phyloP scores from a whole-genome alignment of 2,797 vertebrate species.

The Siniperca scherzeri region DNA sequence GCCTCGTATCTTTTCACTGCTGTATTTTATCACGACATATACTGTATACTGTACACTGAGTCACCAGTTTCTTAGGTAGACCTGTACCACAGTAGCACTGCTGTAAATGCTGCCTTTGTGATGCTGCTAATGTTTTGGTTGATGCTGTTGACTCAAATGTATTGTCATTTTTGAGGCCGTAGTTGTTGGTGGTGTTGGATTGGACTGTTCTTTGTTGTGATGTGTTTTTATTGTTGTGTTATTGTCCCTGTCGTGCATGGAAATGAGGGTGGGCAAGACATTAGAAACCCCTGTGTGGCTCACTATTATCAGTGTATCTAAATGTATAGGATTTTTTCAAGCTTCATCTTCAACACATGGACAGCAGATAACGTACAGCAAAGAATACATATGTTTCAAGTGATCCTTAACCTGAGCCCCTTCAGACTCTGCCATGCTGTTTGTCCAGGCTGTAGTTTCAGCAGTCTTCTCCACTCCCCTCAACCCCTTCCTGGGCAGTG shows the following conservation, averaged over 20 bases:
- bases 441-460: constrained; percentile 94
- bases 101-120: not conserved
- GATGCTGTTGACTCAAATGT: not conserved
- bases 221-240: not conserved
- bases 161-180: not conserved
- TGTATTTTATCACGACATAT: not conserved
- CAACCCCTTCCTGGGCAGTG: constrained; percentile 97
- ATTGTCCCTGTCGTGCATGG: not conserved
- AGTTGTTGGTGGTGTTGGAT: not conserved
- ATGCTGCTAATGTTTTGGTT: constrained; percentile 5
- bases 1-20: constrained; percentile 94
- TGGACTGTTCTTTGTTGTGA: not conserved
- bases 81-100: not conserved
- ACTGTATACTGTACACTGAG: not conserved
- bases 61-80: not conserved
- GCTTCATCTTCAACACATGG: not conserved
- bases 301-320: not conserved
- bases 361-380: not conserved
- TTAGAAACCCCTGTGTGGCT: not conserved
- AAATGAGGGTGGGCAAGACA: not conserved
- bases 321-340: not conserved
- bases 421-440: constrained; percentile 97
- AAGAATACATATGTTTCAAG: not conserved
- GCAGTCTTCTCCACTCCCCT: constrained; percentile 96
- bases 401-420: constrained; percentile 85